A percentile compares a stretch with the other conserved stretches of the same genome.
Conservation (phyloP, 2,113 vertebrate genomes). For the Pluvianellus socialis region DNA sequence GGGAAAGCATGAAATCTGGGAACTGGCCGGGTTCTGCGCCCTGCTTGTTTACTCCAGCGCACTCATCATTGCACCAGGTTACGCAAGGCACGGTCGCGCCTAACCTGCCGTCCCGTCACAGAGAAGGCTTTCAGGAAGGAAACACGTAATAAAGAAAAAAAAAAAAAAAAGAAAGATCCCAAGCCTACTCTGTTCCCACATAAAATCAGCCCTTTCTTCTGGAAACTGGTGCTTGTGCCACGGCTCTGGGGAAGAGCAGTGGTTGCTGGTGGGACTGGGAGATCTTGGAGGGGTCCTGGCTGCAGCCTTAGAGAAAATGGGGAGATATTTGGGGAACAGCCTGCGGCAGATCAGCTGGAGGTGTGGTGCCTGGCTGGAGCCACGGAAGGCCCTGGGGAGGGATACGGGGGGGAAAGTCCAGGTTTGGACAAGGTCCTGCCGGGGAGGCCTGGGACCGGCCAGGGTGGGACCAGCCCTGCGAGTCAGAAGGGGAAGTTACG, state of each 20-base stretch:
- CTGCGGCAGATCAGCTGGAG: neutral
- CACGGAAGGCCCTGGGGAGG: neutral
- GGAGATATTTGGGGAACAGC: neutral
- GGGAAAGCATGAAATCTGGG: slow-evolving; percentile 15
- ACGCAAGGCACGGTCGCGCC: rapidly evolving
- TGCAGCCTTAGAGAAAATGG: neutral
- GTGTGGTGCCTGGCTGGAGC: neutral
- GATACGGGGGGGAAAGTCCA: neutral
- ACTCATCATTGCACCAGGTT: neutral
- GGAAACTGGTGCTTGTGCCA: neutral
- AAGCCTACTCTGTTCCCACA: neutral
- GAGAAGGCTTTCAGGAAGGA: neutral
- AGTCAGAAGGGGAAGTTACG: neutral
- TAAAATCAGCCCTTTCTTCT: neutral
- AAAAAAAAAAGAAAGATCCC: neutral
- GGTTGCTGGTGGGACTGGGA: neutral
- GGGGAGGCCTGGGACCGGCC: rapidly evolving
- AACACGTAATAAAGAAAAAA: neutral
- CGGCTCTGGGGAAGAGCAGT: neutral
- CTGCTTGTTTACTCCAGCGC: slow-evolving; percentile 11
- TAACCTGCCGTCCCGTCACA: neutral
- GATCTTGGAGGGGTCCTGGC: neutral
- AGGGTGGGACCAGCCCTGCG: neutral
- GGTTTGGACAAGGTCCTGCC: rapidly evolving
- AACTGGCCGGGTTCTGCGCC: neutral